A percentile compares a stretch with the other conserved stretches of the same genome.
Conservation (phyloP, 2,888 invertebrate species). For the Drosophila neotestacea region DNA sequence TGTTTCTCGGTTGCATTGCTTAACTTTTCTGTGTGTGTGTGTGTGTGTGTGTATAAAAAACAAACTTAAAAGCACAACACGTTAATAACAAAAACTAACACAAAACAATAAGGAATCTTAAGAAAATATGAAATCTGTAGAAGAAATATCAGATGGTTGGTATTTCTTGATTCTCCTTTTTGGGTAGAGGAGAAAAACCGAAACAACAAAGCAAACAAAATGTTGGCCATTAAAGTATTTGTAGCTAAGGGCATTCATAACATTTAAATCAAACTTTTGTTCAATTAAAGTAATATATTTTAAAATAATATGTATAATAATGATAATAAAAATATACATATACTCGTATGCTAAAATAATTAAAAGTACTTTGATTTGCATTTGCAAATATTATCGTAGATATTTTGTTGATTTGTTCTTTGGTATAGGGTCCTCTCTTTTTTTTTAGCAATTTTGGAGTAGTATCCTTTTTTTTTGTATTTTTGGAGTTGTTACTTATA, state of each 20-base stretch:
- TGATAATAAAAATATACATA: constrained; percentile 27
- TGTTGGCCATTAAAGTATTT: constrained; percentile 45
- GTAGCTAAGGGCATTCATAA: constrained; percentile 74
- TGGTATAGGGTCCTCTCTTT: constrained; percentile 80
- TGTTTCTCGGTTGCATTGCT: constrained; percentile 32
- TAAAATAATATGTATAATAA: constrained; percentile 8
- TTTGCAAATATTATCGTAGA: constrained; percentile 51
- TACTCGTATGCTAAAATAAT: constrained; percentile 55
- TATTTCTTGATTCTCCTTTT: constrained; percentile 35
- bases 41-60: constrained; percentile 28
- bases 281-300: constrained; percentile 5
- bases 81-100: constrained; percentile 24
- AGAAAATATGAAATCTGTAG: constrained; percentile 19
- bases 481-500: constrained; percentile 48
- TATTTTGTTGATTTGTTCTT: constrained; percentile 27
- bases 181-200: constrained; percentile 21
- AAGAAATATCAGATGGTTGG: constrained; percentile 59
- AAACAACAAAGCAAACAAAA: constrained; percentile 47
- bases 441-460: constrained; percentile 50
- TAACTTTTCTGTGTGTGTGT: constrained; percentile 7
- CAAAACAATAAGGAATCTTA: not conserved
- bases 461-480: constrained; percentile 36
- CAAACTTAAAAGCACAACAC: constrained; percentile 65
- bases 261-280: constrained; percentile 35
- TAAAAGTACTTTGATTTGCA: constrained; percentile 45